phyloP scores from a whole-genome alignment of 2,113 vertebrate genomes.

The Naja naja region DNA sequence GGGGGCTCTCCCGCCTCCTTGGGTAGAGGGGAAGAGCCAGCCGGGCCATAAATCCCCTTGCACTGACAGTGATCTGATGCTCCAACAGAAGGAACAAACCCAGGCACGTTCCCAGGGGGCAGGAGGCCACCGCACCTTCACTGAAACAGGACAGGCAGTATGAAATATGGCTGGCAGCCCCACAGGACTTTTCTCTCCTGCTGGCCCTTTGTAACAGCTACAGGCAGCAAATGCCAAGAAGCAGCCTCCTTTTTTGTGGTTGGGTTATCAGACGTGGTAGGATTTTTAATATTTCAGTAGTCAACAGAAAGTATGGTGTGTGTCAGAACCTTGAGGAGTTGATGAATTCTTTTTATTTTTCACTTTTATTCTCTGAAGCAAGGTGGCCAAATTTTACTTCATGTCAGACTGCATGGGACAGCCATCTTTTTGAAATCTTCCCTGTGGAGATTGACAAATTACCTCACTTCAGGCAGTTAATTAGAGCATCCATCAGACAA shows the following conservation, averaged over 20 bases:
- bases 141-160: not conserved
- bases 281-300: not conserved
- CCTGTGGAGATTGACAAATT: too few relatives aligned
- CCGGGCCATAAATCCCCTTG: constrained; percentile 9
- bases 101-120: constrained; percentile 6
- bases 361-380: not conserved
- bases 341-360: not conserved
- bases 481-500: not conserved
- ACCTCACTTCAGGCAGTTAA: not conserved
- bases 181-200: not conserved
- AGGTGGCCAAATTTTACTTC: not conserved
- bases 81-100: constrained; percentile 1
- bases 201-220: not conserved
- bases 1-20: not conserved
- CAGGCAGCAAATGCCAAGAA: not conserved
- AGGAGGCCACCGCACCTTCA: constrained; percentile 3
- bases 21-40: not conserved
- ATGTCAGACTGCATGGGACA: not conserved
- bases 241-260: not conserved
- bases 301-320: not conserved
- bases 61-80: constrained; percentile 16
- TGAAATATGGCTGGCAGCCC: constrained; percentile 6
- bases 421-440: not conserved
- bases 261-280: not conserved
- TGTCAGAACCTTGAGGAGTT: not conserved